Percentiles rank a stretch among this genome's conserved stretches.
Evolutionary conservation across 1,140 invertebrate genomes (phyloP).

Genomic region (Cephus cinctus): DNA sequence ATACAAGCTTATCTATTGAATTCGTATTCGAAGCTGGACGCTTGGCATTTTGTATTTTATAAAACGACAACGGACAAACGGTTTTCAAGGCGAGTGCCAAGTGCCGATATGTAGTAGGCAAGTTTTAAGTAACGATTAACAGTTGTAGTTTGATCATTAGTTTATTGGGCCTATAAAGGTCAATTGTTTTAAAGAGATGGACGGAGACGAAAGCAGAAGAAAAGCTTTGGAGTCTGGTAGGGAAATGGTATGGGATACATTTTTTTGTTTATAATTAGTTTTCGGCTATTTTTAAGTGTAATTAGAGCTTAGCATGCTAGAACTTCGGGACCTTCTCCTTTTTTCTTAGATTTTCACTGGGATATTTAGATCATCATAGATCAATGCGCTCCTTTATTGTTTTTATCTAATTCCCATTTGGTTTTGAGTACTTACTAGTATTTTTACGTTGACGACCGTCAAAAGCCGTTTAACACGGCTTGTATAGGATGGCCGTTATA

Average conservation of each 20-base stretch:
- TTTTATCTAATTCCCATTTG: not conserved
- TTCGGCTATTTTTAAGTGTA: slow-evolving; percentile 11
- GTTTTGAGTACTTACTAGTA: not conserved
- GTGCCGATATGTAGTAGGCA: too few relatives aligned
- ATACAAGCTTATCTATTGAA: too few relatives aligned
- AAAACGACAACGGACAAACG: too few relatives aligned
- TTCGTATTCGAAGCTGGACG: too few relatives aligned
- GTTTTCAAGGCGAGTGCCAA: too few relatives aligned
- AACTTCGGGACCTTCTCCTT: not conserved
- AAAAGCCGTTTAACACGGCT: not conserved
- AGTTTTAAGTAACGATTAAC: too few relatives aligned
- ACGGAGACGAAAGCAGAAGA: slow-evolving; percentile 36
- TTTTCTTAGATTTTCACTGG: not conserved
- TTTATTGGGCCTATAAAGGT: too few relatives aligned
- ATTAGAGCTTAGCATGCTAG: not conserved
- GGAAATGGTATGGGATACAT: slow-evolving; percentile 31
- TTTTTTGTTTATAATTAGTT: slow-evolving; percentile 12
- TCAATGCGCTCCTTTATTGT: not conserved
- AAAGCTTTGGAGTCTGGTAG: slow-evolving; percentile 34
- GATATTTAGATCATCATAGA: slow-evolving; percentile 5
- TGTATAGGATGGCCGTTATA: too few relatives aligned
- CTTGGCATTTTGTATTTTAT: too few relatives aligned
- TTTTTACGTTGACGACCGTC: slow-evolving; percentile 1
- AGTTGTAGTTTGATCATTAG: too few relatives aligned
- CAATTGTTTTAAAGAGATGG: too few relatives aligned